phyloP scores from a whole-genome alignment of 2,888 invertebrate species.

The Dynastes tityus region DNA sequence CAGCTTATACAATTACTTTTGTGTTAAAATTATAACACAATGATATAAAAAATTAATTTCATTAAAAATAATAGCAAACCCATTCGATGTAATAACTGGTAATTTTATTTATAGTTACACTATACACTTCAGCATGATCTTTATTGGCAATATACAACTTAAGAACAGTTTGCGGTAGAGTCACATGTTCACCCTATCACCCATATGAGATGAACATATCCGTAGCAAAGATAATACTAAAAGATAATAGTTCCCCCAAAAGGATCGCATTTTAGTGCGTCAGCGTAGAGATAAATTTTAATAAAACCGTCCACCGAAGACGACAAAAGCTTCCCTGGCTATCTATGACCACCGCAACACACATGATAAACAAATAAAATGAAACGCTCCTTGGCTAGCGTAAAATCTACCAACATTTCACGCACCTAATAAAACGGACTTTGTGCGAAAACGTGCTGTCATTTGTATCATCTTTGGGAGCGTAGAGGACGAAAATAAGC shows the following conservation, averaged over 20 bases:
- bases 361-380: constrained; percentile 51
- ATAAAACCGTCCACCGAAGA: constrained; percentile 25
- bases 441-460: constrained; percentile 58
- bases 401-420: constrained; percentile 54
- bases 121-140: neutral
- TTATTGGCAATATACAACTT: neutral
- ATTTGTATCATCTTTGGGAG: constrained; percentile 55
- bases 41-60: no score
- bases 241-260: constrained; percentile 17
- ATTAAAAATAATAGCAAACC: no score
- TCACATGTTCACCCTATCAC: neutral
- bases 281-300: constrained; percentile 28
- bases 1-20: no score
- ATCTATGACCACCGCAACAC: constrained; percentile 28
- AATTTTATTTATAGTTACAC: no score
- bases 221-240: constrained; percentile 23
- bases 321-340: constrained; percentile 19
- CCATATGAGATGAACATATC: no score
- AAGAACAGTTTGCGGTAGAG: neutral
- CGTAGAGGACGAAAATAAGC: constrained; percentile 41
- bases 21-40: no score
- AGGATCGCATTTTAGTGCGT: constrained; percentile 20
- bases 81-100: no score
- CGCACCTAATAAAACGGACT: constrained; percentile 57
- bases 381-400: constrained; percentile 41